Evolutionary conservation across 2,888 invertebrate species (phyloP).

Genomic region (Phyllotreta cruciferae): DNA sequence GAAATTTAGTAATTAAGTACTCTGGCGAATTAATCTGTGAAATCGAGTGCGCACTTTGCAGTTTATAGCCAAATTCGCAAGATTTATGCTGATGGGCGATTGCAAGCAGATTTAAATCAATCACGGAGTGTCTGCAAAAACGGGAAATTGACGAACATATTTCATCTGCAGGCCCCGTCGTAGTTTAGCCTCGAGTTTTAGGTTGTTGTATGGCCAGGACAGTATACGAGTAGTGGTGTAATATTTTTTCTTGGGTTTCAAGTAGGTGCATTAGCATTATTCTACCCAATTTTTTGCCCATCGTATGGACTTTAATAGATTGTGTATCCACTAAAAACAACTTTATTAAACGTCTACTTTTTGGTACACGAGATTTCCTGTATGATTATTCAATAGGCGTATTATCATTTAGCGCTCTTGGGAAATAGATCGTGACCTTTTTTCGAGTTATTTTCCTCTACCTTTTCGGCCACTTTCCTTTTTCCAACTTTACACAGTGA

Average conservation of each 20-base stretch:
- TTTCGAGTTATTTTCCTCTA: conserved; percentile 11
- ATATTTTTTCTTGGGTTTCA: background rate
- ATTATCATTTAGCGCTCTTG: conserved; percentile 16
- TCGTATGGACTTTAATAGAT: too few species aligned
- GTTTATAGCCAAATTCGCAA: conserved; percentile 29
- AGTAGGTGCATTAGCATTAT: too few species aligned
- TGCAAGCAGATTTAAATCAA: conserved; percentile 31
- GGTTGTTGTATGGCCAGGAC: background rate
- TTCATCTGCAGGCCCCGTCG: conserved; percentile 13
- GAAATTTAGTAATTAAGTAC: conserved; percentile 53
- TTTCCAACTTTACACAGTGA: conserved; percentile 18
- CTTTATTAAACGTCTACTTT: too few species aligned
- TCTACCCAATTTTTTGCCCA: too few species aligned
- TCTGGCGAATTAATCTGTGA: conserved; percentile 50
- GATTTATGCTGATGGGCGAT: conserved; percentile 25
- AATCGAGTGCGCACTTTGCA: conserved; percentile 45
- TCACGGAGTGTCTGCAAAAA: conserved; percentile 25
- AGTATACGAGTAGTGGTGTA: background rate
- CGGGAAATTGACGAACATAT: conserved; percentile 29
- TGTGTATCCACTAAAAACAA: too few species aligned
- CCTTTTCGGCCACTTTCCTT: conserved; percentile 15
- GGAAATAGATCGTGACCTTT: conserved; percentile 25
- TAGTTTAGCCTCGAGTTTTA: conserved; percentile 1
- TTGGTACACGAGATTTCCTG: too few species aligned
- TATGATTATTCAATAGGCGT: conserved; percentile 18